Evolutionary conservation across 2,113 vertebrate species (phyloP).

Genomic region (Scortum barcoo): DNA sequence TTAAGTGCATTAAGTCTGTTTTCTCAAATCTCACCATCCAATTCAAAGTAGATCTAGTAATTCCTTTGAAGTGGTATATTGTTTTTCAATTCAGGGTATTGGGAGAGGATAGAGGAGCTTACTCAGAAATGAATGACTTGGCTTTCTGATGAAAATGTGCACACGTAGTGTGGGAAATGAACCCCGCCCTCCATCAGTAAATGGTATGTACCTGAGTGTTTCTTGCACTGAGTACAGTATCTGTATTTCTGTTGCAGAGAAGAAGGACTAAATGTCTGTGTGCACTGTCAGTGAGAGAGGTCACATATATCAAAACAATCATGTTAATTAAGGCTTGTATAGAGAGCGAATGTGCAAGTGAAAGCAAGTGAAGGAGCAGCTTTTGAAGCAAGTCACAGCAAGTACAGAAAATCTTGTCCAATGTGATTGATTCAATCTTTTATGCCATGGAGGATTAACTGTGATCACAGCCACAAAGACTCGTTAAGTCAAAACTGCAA

Average conservation of each 20-base stretch:
- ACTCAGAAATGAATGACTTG: neutral
- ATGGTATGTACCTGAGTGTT: neutral
- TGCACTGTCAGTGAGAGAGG: neutral
- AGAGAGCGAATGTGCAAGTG: neutral
- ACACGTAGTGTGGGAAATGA: neutral
- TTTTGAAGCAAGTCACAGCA: conserved; percentile 41
- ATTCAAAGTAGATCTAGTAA: neutral
- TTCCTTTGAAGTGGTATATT: neutral
- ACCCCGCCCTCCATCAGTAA: neutral
- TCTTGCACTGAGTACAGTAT: neutral
- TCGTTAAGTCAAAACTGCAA: neutral
- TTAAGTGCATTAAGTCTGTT: no score
- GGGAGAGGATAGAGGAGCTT: neutral
- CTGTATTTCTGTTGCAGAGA: neutral
- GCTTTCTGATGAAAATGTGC: neutral
- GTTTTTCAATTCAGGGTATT: neutral
- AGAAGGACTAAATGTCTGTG: no score
- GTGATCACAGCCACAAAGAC: neutral
- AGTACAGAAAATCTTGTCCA: fast-evolving
- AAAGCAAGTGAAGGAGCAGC: neutral
- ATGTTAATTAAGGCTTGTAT: no score
- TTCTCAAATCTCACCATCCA: neutral
- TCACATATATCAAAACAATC: neutral
- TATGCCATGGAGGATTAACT: neutral
- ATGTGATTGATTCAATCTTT: neutral